A percentile compares a stretch with the other conserved stretches of the same genome.
Conservation (phyloP, 2,113 vertebrate genomes). For the Cynopterus brachyotis region DNA sequence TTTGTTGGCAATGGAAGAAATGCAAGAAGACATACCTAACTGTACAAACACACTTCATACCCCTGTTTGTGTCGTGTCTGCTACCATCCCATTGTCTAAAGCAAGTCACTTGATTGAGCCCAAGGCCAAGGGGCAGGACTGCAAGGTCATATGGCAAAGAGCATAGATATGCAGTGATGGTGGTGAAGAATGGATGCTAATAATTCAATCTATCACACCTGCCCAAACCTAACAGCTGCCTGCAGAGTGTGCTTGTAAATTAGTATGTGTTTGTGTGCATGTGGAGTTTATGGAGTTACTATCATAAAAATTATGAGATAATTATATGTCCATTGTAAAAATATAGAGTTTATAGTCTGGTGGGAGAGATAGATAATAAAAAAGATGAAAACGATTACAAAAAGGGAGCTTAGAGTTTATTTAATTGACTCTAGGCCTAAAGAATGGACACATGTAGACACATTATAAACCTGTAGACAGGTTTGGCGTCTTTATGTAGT, state of each 20-base stretch:
- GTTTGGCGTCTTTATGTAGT: conserved; percentile 7
- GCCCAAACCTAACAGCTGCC: background rate
- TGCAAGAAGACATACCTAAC: background rate
- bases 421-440: background rate
- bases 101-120: background rate
- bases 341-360: background rate
- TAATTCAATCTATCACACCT: background rate
- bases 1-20: background rate
- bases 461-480: background rate
- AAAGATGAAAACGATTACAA: background rate
- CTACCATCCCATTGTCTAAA: background rate
- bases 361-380: background rate
- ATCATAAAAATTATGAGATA: background rate
- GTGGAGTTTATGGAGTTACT: background rate
- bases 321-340: background rate
- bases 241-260: background rate
- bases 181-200: background rate
- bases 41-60: background rate
- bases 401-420: background rate
- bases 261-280: background rate
- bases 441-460: background rate
- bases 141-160: background rate
- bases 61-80: background rate
- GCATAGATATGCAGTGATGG: background rate
- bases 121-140: background rate